Percentiles rank a stretch among this genome's conserved stretches.
These are phyloP conservation scores for Kryptopterus vitreolus DNA, from an alignment of 2,797 vertebrate species.

Conservation along the genomic window DNA sequence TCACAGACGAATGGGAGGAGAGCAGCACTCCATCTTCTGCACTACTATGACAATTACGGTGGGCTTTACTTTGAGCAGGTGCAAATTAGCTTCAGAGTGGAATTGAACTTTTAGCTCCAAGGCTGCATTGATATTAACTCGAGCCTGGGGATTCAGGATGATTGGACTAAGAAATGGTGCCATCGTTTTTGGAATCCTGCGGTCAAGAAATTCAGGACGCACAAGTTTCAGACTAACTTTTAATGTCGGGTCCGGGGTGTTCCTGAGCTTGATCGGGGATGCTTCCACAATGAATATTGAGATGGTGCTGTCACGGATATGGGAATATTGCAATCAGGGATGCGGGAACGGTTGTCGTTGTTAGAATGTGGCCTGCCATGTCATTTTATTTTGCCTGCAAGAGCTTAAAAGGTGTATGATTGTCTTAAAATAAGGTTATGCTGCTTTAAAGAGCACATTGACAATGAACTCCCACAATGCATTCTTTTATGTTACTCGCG, in stretches of 20 bases:
- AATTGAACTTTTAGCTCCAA: constrained; percentile 36
- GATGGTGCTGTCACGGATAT: too few species aligned
- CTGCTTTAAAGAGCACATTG: too few species aligned
- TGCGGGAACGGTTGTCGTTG: too few species aligned
- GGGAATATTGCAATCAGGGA: too few species aligned
- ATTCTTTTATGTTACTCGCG: too few species aligned
- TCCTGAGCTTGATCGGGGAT: background rate
- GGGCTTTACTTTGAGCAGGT: constrained; percentile 44
- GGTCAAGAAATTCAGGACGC: constrained; percentile 5
- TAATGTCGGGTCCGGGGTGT: background rate
- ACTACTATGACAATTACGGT: constrained; percentile 39
- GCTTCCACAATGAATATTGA: constrained; percentile 2
- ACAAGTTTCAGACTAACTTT: background rate
- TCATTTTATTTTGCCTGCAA: too few species aligned
- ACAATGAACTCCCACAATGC: too few species aligned
- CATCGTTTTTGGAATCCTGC: constrained; percentile 3
- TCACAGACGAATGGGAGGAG: constrained; percentile 35
- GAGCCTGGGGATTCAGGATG: constrained; percentile 24
- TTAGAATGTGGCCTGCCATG: too few species aligned
- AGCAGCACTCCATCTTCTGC: constrained; percentile 43
- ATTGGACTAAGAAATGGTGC: constrained; percentile 18
- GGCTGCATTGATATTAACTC: constrained; percentile 28
- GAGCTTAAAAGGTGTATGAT: too few species aligned
- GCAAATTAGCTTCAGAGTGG: constrained; percentile 43
- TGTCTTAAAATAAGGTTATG: too few species aligned